Conservation (phyloP, 2,113 vertebrate genomes). For the Sinocyclocheilus grahami region DNA sequence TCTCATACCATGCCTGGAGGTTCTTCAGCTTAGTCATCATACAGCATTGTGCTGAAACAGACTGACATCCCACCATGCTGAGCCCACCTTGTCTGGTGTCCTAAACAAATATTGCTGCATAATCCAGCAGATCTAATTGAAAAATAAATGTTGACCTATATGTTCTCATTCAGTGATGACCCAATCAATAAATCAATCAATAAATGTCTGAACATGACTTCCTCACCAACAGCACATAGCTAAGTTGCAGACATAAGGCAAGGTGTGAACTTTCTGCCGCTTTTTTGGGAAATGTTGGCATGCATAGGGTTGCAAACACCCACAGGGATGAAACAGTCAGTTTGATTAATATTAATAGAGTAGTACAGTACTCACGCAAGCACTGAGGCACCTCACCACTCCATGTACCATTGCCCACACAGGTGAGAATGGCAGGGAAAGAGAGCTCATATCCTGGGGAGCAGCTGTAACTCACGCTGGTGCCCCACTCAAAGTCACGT, state of each 20-base stretch:
- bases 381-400: constrained; percentile 96
- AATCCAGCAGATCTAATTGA: background rate
- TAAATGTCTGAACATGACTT: background rate
- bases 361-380: constrained; percentile 83
- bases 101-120: constrained; percentile 24
- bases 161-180: background rate
- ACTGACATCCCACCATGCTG: background rate
- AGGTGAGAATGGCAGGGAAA: constrained; percentile 95
- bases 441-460: constrained; percentile 96
- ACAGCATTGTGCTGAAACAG: constrained; percentile 8
- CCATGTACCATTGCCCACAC: constrained; percentile 93
- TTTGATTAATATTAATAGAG: constrained; percentile 24
- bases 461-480: constrained; percentile 95
- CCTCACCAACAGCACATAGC: background rate
- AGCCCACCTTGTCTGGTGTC: constrained; percentile 1
- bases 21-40: background rate
- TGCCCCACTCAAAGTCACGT: constrained; percentile 93
- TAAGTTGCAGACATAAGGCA: background rate
- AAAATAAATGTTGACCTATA: background rate
- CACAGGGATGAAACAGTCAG: constrained; percentile 4
- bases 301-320: constrained; percentile 2
- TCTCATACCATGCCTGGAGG: background rate
- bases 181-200: background rate
- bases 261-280: background rate
- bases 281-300: background rate